These are phyloP conservation scores for Tachina lurida DNA, from an alignment of 2,888 invertebrate species.

Conservation along the genomic window DNA sequence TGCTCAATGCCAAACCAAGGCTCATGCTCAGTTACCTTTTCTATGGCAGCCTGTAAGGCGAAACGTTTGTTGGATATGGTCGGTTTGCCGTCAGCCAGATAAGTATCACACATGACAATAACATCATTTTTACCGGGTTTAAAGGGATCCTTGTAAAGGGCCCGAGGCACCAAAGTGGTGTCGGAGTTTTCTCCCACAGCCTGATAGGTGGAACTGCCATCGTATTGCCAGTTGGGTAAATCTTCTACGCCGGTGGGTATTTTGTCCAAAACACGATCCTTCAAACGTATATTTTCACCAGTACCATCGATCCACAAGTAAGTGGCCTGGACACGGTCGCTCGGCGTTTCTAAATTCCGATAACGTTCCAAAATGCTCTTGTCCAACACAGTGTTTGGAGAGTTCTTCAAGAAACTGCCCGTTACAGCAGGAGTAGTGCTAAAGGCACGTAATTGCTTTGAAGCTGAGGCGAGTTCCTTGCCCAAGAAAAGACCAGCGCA, in stretches of 20 bases:
- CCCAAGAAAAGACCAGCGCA: constrained; percentile 80
- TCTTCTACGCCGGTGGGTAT: constrained; percentile 85
- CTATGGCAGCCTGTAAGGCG: constrained; percentile 83
- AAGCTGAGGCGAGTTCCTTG: constrained; percentile 76
- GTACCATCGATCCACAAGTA: constrained; percentile 91
- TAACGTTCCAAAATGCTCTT: constrained; percentile 88
- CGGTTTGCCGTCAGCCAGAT: constrained; percentile 84
- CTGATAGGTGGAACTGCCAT: constrained; percentile 89
- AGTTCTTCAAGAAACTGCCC: constrained; percentile 82
- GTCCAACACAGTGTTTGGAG: constrained; percentile 90
- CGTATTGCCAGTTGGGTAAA: constrained; percentile 89
- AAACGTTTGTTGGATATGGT: constrained; percentile 83
- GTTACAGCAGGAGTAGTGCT: constrained; percentile 71
- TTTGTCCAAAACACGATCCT: constrained; percentile 87
- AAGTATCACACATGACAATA: constrained; percentile 90
- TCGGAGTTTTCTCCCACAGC: constrained; percentile 87
- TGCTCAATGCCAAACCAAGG: constrained; percentile 90
- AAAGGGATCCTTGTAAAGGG: constrained; percentile 91
- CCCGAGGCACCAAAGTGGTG: constrained; percentile 89
- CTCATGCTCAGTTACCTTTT: constrained; percentile 85
- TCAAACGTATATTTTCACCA: constrained; percentile 87
- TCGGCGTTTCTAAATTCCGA: constrained; percentile 85
- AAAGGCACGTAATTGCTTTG: constrained; percentile 76
- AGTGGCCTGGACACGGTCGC: constrained; percentile 85
- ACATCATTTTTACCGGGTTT: constrained; percentile 87